A percentile compares a stretch with the other conserved stretches of the same genome.
Evolutionary conservation across 2,888 invertebrate species (phyloP).

Genomic region (Napeogenes sylphis): DNA sequence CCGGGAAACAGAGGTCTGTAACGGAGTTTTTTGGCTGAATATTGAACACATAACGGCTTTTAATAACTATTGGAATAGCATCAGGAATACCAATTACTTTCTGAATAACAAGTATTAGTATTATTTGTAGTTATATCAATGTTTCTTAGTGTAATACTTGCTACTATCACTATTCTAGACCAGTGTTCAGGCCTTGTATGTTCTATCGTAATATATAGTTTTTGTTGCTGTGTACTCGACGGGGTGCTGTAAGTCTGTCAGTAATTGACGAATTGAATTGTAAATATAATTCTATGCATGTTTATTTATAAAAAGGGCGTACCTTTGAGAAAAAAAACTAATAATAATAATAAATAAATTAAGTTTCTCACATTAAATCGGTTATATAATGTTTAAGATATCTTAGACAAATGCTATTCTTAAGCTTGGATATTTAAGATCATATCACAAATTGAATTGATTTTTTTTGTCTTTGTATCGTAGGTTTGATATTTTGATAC

Average conservation of each 20-base stretch:
- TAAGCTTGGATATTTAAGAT: too few relatives aligned
- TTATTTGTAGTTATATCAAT: background rate
- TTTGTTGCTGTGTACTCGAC: constrained; percentile 43
- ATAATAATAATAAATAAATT: too few relatives aligned
- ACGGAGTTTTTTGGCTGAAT: constrained; percentile 4
- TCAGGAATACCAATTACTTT: background rate
- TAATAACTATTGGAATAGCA: background rate
- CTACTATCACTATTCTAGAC: constrained; percentile 6
- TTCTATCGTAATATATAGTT: constrained; percentile 40
- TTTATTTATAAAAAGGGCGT: constrained; percentile 21
- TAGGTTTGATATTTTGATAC: too few relatives aligned
- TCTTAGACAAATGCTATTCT: too few relatives aligned
- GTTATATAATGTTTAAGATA: too few relatives aligned
- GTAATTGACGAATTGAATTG: constrained; percentile 54
- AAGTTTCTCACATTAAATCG: too few relatives aligned
- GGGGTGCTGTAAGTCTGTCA: constrained; percentile 44
- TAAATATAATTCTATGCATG: constrained; percentile 37
- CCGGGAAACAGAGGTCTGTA: constrained; percentile 10
- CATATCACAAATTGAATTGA: too few relatives aligned
- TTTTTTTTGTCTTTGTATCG: too few relatives aligned
- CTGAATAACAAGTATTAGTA: background rate
- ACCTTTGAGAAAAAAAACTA: constrained; percentile 15
- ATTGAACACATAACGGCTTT: background rate
- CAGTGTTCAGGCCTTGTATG: constrained; percentile 24
- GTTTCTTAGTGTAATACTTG: constrained; percentile 6